phyloP scores from a whole-genome alignment of 2,113 vertebrate genomes.

The Mirza zaza region DNA sequence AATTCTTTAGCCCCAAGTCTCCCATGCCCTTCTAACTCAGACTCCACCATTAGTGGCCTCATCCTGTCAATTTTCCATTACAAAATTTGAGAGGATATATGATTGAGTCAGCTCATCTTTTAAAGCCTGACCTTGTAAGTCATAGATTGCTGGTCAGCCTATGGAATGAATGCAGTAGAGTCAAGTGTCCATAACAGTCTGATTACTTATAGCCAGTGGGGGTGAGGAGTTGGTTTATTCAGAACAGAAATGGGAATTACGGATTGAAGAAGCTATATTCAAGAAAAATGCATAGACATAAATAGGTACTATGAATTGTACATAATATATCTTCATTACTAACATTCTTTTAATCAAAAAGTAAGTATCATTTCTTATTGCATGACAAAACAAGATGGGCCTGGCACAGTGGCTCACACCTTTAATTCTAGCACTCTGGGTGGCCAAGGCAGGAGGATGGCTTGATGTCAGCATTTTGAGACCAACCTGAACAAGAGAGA shows the following conservation, averaged over 20 bases:
- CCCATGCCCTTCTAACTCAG: not conserved
- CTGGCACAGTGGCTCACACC: too few relatives aligned
- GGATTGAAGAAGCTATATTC: not conserved
- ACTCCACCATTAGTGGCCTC: not conserved
- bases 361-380: not conserved
- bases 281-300: not conserved
- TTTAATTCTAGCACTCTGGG: too few relatives aligned
- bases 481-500: too few relatives aligned
- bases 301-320: not conserved
- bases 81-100: not conserved
- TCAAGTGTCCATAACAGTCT: not conserved
- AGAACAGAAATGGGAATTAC: not conserved
- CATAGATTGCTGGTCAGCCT: not conserved
- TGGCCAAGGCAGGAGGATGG: too few relatives aligned
- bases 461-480: too few relatives aligned
- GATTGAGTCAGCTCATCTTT: not conserved
- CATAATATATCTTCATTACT: not conserved
- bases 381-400: not conserved
- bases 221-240: not conserved
- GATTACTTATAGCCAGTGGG: not conserved
- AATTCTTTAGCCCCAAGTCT: not conserved
- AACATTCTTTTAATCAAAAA: not conserved
- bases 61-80: not conserved
- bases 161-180: not conserved
- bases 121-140: not conserved